phyloP scores from a whole-genome alignment of 2,113 vertebrate species.

The Chloropsis cyanopogon region DNA sequence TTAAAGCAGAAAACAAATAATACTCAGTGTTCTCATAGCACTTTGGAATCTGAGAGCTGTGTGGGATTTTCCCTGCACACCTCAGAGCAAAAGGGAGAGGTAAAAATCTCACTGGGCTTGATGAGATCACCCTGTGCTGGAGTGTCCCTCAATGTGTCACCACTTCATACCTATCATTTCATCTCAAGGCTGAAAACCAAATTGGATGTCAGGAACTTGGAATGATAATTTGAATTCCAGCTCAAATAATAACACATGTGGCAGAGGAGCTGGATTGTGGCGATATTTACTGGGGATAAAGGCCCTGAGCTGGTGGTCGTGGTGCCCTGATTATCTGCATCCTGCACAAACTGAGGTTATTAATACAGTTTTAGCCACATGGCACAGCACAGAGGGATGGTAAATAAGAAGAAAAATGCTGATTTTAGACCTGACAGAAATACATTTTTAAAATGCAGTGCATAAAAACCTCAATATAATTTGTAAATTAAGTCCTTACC shows the following conservation, averaged over 20 bases:
- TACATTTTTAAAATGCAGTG: not conserved
- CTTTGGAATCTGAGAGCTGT: not conserved
- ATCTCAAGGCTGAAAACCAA: not conserved
- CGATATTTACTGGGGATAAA: not conserved
- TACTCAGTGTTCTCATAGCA: not conserved
- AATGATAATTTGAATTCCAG: not conserved
- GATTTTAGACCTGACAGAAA: not conserved
- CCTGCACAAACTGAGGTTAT: not conserved
- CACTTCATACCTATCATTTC: not conserved
- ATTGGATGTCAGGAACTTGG: not conserved
- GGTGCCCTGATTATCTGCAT: not conserved
- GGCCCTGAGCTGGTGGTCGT: not conserved
- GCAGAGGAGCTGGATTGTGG: not conserved
- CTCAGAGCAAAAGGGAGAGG: not conserved
- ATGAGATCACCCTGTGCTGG: not conserved
- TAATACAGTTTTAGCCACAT: not conserved
- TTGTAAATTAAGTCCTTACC: not conserved
- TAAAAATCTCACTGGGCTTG: not conserved
- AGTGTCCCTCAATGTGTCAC: not conserved
- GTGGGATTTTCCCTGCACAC: not conserved
- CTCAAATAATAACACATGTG: not conserved
- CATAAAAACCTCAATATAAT: not conserved
- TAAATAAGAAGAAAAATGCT: not conserved
- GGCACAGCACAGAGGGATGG: not conserved
- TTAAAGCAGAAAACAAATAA: not conserved